Evolutionary conservation across 2,888 invertebrate species (phyloP), one percentile per base, ranked within the genome.

Genomic region (Herminia tarsipennalis): DNA sequence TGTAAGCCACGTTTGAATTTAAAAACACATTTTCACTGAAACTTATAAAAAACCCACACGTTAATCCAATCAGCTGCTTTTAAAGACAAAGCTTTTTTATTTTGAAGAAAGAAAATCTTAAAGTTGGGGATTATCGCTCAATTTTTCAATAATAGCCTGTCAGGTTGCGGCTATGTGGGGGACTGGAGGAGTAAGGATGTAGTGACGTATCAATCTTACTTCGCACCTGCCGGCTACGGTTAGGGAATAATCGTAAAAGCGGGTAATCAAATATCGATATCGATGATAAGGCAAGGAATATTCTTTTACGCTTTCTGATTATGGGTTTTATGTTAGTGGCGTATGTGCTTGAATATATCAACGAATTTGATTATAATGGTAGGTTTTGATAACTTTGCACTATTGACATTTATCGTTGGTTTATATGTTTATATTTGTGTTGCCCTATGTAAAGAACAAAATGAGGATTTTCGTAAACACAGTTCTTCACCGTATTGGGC

Each of bases 131-230:
- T 87, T 88, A 88, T 87, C 85, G 78, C 78, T 87, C 85, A 88
- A 86, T 88, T 88, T 88, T 88, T 86, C 88, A 86, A 86, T 88
- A 88, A 87, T 77, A 82, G 78, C 70, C 85, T 83, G 87, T 87
- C 88, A 82, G 77, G 78, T 71, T 68, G 62, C 57, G 69, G 64
- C 37, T 6, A 32, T 24, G 65, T 13, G 0, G 21, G 12, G 29
- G 10, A 14, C 9, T 9, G 1, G 16, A 13, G 33, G 13, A 4
- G 18, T 25, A 33, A 22, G 35, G 35, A 13, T 4, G 35, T 32
- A 30, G 43, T 32, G 30, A 43, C 76, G 73, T 81, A 89, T 89
- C 89, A 86, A 88, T 89, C 89, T 88, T 86, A 68, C 74, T 78
- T 73, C 30, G 30, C 36, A 43, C 76, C 78, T 78, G 61, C 80